Base-by-base conservation (phyloP, 2,888 invertebrate species). In the Pyrgus malvae region DNA sequence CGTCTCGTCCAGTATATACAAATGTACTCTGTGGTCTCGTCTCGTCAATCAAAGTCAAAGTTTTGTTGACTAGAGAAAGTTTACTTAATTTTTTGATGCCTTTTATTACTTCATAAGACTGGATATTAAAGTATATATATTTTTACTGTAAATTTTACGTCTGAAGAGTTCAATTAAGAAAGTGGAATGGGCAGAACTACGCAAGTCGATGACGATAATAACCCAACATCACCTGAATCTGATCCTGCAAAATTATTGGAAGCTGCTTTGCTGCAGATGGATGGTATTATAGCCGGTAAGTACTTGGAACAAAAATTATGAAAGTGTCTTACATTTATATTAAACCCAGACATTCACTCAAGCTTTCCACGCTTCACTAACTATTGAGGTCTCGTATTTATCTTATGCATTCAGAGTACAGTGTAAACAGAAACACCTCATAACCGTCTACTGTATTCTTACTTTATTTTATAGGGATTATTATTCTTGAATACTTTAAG, bases 181-280 rank as follows among this genome's bases (percentile, higher is more conserved):
- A 64, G 68, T 83, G 85, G 76, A 70, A 90, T 90, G 88, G 90
- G 89, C 69, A 90, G 85, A 74, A 68, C 82, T 59, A 83, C 82
- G 55, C 83, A 85, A 64, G 78, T 89, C 73, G 89, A 89, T 85
- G 87, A 82, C 70, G 90, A 89, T 66, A 88, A 88, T 72, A 88
- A 88, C 69, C 88, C 85, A 70, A 83, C 89, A 66, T 80, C 78
- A 63, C 83, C 91, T 45, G 96, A 96, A 80, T 95, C 96, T 51
- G 96, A 96, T 83, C 96, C 96, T 58, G 95, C 96, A 70, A 95
- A 95, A 83, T 92, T 97, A 85, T 89, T 97, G 74, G 96, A 96
- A 76, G 95, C 96, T 62, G 96, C 97, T 35, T 90, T 97, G 55
- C 92, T 96, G 74, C 96, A 97, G 85, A 96, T 97, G 95, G 97